These are phyloP conservation scores for Asbolus verrucosus DNA, from an alignment of 1,140 invertebrate genomes.

Conservation along the genomic window DNA sequence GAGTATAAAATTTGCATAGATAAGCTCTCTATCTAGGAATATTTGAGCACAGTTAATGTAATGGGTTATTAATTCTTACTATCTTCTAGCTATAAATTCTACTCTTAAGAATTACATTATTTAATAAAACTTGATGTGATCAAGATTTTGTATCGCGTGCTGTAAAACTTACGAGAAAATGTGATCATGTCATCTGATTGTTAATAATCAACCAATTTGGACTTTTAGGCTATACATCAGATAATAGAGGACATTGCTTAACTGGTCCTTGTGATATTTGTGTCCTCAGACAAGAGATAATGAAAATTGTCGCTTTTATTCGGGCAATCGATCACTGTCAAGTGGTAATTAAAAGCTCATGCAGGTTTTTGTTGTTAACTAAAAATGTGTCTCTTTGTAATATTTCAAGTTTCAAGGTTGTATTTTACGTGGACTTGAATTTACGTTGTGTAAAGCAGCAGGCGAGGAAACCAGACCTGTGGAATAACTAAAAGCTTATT, in stretches of 20 bases:
- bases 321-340: slow-evolving; percentile 14
- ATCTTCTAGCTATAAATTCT: too few relatives aligned
- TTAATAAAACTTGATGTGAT: too few relatives aligned
- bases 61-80: background rate
- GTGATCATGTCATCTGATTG: too few relatives aligned
- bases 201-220: background rate
- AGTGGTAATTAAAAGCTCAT: background rate
- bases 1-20: slow-evolving; percentile 1
- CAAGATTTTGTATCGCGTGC: too few relatives aligned
- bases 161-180: too few relatives aligned
- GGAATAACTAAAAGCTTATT: too few relatives aligned
- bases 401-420: too few relatives aligned
- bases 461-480: too few relatives aligned
- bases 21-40: background rate
- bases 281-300: background rate
- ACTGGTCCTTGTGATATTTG: background rate
- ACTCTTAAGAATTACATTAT: too few relatives aligned
- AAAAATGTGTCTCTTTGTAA: too few relatives aligned
- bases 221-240: background rate
- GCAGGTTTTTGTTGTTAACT: background rate
- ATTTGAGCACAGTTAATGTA: background rate
- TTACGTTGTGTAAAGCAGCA: too few relatives aligned
- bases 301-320: slow-evolving; percentile 2
- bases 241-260: background rate
- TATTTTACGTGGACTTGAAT: too few relatives aligned